Evolutionary conservation across 64 coral and sea anemone genomes (phyloP).

Genomic region (Actinia equina): DNA sequence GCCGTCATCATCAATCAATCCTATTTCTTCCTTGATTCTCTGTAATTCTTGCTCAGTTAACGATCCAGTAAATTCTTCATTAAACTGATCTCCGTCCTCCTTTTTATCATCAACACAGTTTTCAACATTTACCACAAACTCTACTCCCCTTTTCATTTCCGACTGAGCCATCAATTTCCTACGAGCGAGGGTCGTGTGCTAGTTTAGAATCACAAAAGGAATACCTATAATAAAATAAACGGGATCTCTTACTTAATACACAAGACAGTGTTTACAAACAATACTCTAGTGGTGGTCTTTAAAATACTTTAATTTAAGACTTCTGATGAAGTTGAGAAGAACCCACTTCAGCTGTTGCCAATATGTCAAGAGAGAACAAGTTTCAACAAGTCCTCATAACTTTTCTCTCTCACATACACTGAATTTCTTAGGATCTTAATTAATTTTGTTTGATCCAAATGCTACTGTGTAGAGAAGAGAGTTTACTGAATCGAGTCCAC

Average conservation of each 20-base stretch:
- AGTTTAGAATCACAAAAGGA: too few relatives aligned
- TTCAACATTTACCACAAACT: not conserved
- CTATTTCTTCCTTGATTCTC: conserved; percentile 77
- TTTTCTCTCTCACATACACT: not conserved
- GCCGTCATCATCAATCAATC: conserved; percentile 55
- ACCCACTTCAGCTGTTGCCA: not conserved
- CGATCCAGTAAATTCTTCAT: not conserved
- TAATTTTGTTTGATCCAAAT: not conserved
- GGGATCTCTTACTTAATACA: not conserved
- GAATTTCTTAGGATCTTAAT: not conserved
- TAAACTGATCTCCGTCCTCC: not conserved
- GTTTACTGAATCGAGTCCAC: not conserved
- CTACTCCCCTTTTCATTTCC: not conserved
- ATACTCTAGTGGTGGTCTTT: too few relatives aligned
- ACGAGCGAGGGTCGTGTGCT: too few relatives aligned
- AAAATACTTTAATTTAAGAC: not conserved
- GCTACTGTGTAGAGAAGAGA: not conserved
- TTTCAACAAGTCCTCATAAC: not conserved
- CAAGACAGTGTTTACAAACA: not conserved
- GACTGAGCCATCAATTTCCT: not conserved
- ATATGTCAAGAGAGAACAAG: not conserved
- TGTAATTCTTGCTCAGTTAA: conserved; percentile 68
- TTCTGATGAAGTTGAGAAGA: not conserved
- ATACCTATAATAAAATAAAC: too few relatives aligned
- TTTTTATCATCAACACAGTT: not conserved